phyloP scores from a whole-genome alignment of 2,113 vertebrate species.

The Dasyprocta punctata region DNA sequence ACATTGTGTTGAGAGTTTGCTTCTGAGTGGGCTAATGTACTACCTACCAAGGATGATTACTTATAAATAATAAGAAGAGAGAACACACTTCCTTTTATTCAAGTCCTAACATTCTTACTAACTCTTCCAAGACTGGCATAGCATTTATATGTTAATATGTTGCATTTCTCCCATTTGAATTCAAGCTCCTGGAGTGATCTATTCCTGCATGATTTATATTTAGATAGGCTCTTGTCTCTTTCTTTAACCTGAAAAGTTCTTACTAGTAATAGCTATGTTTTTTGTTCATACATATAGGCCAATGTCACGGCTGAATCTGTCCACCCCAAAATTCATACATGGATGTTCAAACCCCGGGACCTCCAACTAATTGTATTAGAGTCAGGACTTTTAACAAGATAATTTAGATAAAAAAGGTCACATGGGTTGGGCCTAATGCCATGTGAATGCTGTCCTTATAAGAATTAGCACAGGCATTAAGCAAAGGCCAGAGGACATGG shows the following conservation, averaged over 20 bases:
- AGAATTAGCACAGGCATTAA: background rate
- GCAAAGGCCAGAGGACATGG: background rate
- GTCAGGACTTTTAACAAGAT: background rate
- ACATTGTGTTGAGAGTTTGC: background rate
- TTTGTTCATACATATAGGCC: background rate
- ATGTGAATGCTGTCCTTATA: background rate
- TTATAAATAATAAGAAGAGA: background rate
- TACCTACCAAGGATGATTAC: background rate
- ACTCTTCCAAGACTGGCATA: background rate
- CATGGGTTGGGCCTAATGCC: background rate
- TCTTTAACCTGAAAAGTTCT: background rate
- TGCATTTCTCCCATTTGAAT: slow-evolving; percentile 45
- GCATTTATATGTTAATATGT: slow-evolving; percentile 28
- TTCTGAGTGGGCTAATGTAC: background rate
- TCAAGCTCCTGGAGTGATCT: background rate
- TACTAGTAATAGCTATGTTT: background rate
- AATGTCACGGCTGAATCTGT: background rate
- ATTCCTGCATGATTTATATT: slow-evolving; percentile 24
- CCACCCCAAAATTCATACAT: background rate
- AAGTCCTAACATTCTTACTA: slow-evolving; percentile 1
- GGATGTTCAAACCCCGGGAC: background rate
- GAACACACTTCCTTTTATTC: background rate
- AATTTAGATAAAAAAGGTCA: background rate
- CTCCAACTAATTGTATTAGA: background rate
- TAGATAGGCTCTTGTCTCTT: slow-evolving; percentile 8